Base-by-base conservation (phyloP, 2,113 vertebrate species). In the Sylvilagus bachmani region DNA sequence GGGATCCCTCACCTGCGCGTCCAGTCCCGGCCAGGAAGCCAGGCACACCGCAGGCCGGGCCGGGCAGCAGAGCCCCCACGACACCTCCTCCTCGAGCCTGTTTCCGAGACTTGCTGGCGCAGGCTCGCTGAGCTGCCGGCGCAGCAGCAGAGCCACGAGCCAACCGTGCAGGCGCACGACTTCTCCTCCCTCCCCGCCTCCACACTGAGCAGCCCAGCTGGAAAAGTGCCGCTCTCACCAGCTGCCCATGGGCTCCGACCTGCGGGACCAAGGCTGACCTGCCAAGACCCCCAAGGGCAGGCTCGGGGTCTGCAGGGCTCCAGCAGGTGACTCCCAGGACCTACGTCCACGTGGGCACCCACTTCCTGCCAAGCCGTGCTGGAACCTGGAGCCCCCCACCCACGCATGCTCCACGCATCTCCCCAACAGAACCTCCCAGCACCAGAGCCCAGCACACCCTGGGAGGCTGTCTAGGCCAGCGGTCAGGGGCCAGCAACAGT, bases 171-270 rank as follows among this genome's bases (percentile, higher is more conserved):
- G 44, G 44, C 44, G 7, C 44, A 44, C 44, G 44, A 44, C 44
- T 51, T 9, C 83, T 58, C 90, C 67, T 79, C 17, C 84, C 33
- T 71, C 2, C 12, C 29, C 24, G 25, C 12, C 13, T 21, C 36
- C 16, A 36, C 27, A 27, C n/a, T 2, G 8, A 12, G 64, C n/a
- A 6, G 5, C 36, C 31, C 44, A 4, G 6, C 53, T 17, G 38
- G 78, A 27, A 62, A 10, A 67, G 64, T 1, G 7, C 77, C 7
- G 5, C 25, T 44, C 24, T 24, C 61, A 2, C 25, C 27, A 9
- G 49, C 74, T 1, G 44, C 44, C 44, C 44, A n/a, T 0, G 1
- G 12, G 66, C 29, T 0, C 7, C 0, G 1, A 11, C 71, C 13
- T 58, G 55, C 14, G 55, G 55, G 55, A 58, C 13, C 55, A 14